Evolutionary conservation across 1,140 invertebrate genomes (phyloP).

Genomic region (Bombus confusus): DNA sequence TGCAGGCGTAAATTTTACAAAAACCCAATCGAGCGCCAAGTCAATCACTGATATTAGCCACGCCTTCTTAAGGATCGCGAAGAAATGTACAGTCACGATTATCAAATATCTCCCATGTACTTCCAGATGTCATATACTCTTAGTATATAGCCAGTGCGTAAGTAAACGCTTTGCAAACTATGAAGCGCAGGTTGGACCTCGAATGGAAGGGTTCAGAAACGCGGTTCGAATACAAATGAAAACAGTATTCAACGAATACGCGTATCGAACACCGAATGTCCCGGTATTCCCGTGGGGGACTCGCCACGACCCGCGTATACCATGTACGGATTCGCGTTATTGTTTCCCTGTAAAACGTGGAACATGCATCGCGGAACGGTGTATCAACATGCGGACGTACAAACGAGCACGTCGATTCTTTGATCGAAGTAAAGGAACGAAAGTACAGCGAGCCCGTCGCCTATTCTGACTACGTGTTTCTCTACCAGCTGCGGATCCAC

Average conservation of each 20-base stretch:
- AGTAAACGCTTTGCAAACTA: conserved; percentile 58
- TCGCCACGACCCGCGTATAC: conserved; percentile 46
- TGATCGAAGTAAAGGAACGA: conserved; percentile 40
- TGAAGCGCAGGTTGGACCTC: conserved; percentile 50
- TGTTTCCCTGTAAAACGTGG: conserved; percentile 47
- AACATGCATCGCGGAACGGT: conserved; percentile 40
- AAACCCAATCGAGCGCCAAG: too few relatives aligned
- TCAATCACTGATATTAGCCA: too few relatives aligned
- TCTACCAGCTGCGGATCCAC: conserved; percentile 27
- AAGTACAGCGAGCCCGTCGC: conserved; percentile 34
- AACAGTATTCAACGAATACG: conserved; percentile 65
- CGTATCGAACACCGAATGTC: conserved; percentile 45
- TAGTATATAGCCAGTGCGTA: too few relatives aligned
- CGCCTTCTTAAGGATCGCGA: too few relatives aligned
- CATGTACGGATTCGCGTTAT: conserved; percentile 74
- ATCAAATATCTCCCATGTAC: too few relatives aligned
- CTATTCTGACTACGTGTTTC: conserved; percentile 10
- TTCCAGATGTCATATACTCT: too few relatives aligned
- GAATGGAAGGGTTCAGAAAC: conserved; percentile 52
- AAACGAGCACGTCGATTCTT: conserved; percentile 48
- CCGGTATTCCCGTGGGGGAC: background rate
- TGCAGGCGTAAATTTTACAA: too few relatives aligned
- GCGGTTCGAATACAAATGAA: conserved; percentile 73
- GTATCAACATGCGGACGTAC: conserved; percentile 45
- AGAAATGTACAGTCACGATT: too few relatives aligned